Conservation (phyloP, 2,113 vertebrate genomes). For the Apistogramma diplotaenia region DNA sequence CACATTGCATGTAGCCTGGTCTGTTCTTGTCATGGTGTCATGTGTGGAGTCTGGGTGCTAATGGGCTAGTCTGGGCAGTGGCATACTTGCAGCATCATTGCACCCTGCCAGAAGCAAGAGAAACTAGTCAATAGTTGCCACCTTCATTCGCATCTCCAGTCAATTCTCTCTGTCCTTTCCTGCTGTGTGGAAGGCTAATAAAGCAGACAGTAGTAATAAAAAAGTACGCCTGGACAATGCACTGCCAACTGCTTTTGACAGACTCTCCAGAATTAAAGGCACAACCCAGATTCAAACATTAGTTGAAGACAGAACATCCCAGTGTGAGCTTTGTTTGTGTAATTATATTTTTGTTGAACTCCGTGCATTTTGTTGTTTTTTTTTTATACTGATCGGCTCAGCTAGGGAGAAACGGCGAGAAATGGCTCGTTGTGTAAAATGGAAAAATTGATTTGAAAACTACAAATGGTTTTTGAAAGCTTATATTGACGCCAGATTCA, state of each 20-base stretch:
- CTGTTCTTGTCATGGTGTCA: constrained; percentile 42
- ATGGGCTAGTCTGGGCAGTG: constrained; percentile 12
- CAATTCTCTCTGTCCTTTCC: constrained; percentile 30
- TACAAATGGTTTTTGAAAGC: constrained; percentile 36
- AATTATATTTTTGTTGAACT: constrained; percentile 38
- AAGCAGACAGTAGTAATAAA: constrained; percentile 60
- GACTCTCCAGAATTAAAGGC: constrained; percentile 15
- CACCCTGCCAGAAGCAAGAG: constrained; percentile 14
- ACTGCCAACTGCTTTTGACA: constrained; percentile 39
- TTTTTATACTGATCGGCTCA: constrained; percentile 21
- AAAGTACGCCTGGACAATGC: constrained; percentile 17
- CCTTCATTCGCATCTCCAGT: constrained; percentile 40
- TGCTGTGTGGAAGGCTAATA: constrained; percentile 50
- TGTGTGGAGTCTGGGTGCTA: constrained; percentile 27
- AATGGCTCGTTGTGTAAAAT: constrained; percentile 5
- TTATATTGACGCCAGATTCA: not conserved
- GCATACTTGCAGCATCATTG: constrained; percentile 16
- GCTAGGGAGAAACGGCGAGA: not conserved
- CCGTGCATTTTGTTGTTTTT: not conserved
- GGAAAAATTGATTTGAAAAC: constrained; percentile 24
- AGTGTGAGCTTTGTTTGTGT: constrained; percentile 30
- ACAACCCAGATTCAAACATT: constrained; percentile 16
- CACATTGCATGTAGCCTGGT: not conserved
- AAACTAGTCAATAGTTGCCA: constrained; percentile 55
- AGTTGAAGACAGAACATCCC: constrained; percentile 5